Conservation (phyloP, 2,888 invertebrate genomes). For the Anagyrus pseudococci region DNA sequence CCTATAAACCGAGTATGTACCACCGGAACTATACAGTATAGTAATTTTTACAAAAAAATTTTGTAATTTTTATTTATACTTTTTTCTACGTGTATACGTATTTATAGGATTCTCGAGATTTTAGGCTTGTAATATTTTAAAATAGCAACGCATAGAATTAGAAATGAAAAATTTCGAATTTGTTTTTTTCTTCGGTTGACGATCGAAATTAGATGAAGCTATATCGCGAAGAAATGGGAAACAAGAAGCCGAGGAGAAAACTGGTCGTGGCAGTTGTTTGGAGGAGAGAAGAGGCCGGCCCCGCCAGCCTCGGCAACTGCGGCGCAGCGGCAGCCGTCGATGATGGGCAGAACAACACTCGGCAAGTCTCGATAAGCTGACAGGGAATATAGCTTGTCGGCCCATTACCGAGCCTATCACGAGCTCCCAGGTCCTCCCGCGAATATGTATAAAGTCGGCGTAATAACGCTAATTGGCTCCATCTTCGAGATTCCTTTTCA, state of each 20-base stretch:
- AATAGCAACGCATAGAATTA: background rate
- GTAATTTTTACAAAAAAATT: too few relatives aligned
- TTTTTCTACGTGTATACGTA: too few relatives aligned
- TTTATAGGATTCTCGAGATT: too few relatives aligned
- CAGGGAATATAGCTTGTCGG: constrained; percentile 35
- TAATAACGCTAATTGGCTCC: constrained; percentile 38
- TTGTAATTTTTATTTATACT: too few relatives aligned
- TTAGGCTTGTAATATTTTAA: too few relatives aligned
- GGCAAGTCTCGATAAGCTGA: constrained; percentile 34
- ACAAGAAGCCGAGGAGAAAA: constrained; percentile 15
- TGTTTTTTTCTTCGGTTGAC: too few relatives aligned
- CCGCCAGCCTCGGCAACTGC: background rate
- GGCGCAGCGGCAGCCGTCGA: constrained; percentile 10
- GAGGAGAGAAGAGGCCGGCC: constrained; percentile 3
- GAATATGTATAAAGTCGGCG: constrained; percentile 23
- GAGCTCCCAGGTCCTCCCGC: constrained; percentile 12
- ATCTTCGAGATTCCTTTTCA: constrained; percentile 16
- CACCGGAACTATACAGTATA: too few relatives aligned
- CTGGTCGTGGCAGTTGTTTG: constrained; percentile 25
- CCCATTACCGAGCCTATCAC: constrained; percentile 35
- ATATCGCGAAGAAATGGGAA: background rate
- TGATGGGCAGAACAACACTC: constrained; percentile 24
- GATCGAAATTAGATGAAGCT: background rate
- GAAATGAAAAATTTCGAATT: background rate
- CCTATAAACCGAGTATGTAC: too few relatives aligned